A percentile compares a stretch with the other conserved stretches of the same genome.
These are phyloP conservation scores for Cynoglossus semilaevis DNA, from an alignment of 2,113 vertebrate species.

Conservation along the genomic window DNA sequence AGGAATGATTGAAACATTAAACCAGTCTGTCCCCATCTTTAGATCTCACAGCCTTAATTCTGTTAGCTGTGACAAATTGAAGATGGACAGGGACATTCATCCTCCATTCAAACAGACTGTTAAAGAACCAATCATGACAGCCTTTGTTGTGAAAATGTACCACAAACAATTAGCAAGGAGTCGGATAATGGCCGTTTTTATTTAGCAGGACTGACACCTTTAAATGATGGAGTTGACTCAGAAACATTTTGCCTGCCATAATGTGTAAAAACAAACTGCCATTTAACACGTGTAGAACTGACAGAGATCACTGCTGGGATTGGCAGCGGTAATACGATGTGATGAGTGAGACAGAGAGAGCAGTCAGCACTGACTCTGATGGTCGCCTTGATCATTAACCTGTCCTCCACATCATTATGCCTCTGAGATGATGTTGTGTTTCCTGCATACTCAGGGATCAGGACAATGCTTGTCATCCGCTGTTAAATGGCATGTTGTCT, in stretches of 20 bases:
- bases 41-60: background rate
- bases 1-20: background rate
- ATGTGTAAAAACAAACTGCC: conserved; percentile 15
- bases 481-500: background rate
- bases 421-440: conserved; percentile 27
- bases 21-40: background rate
- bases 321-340: conserved; percentile 39
- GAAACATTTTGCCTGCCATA: conserved; percentile 3
- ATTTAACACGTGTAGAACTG: conserved; percentile 10
- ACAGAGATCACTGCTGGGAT: background rate
- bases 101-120: background rate
- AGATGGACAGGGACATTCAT: background rate
- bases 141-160: conserved; percentile 3
- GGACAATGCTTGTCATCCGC: conserved; percentile 7
- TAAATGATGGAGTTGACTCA: conserved; percentile 20
- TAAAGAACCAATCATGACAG: conserved; percentile 4
- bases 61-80: background rate
- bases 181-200: conserved; percentile 12
- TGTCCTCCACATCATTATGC: conserved; percentile 12
- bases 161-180: conserved; percentile 3
- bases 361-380: conserved; percentile 18
- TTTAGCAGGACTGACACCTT: conserved; percentile 17
- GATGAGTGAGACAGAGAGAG: conserved; percentile 16
- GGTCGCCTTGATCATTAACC: conserved; percentile 38
- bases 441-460: conserved; percentile 2